phyloP scores from a whole-genome alignment of 2,797 vertebrate species.

The Lophotriccus pileatus region DNA sequence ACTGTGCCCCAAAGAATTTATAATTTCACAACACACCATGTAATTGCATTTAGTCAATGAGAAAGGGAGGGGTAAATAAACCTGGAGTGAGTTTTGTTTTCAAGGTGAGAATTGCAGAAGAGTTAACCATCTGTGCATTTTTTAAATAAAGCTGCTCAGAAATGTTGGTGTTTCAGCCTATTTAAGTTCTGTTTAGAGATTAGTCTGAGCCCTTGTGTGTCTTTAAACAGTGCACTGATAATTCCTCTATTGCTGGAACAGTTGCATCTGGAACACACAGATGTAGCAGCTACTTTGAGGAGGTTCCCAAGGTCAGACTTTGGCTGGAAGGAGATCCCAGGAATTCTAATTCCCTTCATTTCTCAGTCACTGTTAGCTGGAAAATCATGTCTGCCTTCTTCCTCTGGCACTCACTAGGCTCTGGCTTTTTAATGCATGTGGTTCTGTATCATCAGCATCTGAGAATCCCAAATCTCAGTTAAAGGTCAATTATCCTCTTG shows the following conservation, averaged over 20 bases:
- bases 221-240: not conserved
- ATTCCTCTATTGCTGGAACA: not conserved
- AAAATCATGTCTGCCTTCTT: constrained; percentile 5
- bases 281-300: not conserved
- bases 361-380: not conserved
- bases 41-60: not conserved
- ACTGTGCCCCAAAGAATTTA: not conserved
- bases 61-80: not conserved
- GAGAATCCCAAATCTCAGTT: not conserved
- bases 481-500: not conserved
- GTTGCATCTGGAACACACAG: not conserved
- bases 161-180: not conserved
- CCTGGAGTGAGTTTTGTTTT: not conserved
- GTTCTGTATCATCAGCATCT: not conserved
- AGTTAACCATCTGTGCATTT: constrained; percentile 5
- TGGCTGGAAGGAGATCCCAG: not conserved
- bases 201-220: not conserved
- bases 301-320: constrained; percentile 29
- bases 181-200: constrained; percentile 20
- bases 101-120: constrained; percentile 17
- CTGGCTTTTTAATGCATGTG: not conserved
- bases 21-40: not conserved
- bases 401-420: not conserved
- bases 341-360: not conserved
- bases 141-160: constrained; percentile 19